Percentiles rank a stretch among this genome's conserved stretches.
Evolutionary conservation across 2,888 invertebrate species (phyloP).

Genomic region (Fabriciana adippe): DNA sequence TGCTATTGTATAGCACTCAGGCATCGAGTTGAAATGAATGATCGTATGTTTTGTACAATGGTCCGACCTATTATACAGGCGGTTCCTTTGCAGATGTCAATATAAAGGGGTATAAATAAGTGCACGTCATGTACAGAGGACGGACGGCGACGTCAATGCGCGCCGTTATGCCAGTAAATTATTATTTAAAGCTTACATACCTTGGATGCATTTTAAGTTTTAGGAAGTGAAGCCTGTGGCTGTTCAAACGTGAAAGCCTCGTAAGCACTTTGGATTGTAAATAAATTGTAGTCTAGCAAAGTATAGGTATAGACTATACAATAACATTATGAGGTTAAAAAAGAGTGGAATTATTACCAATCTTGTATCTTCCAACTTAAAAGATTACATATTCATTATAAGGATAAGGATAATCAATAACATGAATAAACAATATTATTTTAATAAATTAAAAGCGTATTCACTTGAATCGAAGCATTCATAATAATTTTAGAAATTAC

Average conservation of each 20-base stretch:
- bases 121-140: conserved; percentile 62
- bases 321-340: too few relatives aligned
- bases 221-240: conserved; percentile 1
- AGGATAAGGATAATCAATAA: too few relatives aligned
- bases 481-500: not conserved
- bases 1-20: conserved; percentile 55
- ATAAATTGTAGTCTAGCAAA: too few relatives aligned
- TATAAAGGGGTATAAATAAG: conserved; percentile 50
- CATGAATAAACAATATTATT: too few relatives aligned
- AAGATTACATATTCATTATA: too few relatives aligned
- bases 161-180: conserved; percentile 52
- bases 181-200: conserved; percentile 12
- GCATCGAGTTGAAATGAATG: conserved; percentile 57
- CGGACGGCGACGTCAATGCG: conserved; percentile 50
- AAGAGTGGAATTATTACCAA: too few relatives aligned
- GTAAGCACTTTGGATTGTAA: too few relatives aligned
- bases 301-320: too few relatives aligned
- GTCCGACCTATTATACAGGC: conserved; percentile 68
- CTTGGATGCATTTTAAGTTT: conserved; percentile 13
- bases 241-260: too few relatives aligned
- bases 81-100: conserved; percentile 52
- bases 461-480: not conserved
- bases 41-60: conserved; percentile 55
- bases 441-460: too few relatives aligned
- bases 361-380: too few relatives aligned